A percentile compares a stretch with the other conserved stretches of the same genome.
Evolutionary conservation across 2,797 vertebrate species (phyloP).

Genomic region (Tadarida brasiliensis): DNA sequence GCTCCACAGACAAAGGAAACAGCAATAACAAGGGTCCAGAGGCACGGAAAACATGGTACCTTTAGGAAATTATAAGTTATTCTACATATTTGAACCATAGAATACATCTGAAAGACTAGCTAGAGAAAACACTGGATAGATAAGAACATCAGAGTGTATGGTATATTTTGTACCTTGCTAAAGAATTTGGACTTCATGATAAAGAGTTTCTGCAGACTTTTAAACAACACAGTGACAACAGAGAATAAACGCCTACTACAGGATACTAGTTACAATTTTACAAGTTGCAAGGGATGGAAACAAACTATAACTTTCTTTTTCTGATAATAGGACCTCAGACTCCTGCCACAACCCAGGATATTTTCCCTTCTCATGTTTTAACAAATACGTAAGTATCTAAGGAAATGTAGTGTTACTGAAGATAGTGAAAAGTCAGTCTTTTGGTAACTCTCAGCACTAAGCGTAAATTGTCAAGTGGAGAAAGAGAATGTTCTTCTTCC

Average conservation of each 20-base stretch:
- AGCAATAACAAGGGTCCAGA: background rate
- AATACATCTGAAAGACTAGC: background rate
- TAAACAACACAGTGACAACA: background rate
- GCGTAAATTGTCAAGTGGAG: background rate
- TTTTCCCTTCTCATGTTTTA: constrained; percentile 16
- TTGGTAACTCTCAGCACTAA: constrained; percentile 6
- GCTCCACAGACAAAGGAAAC: background rate
- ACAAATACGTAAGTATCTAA: constrained; percentile 75
- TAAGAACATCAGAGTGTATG: background rate
- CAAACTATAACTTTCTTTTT: constrained; percentile 53
- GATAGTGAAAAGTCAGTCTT: background rate
- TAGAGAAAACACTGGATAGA: background rate
- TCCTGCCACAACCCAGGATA: background rate
- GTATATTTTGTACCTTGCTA: background rate
- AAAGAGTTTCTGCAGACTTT: background rate
- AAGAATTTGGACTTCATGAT: background rate
- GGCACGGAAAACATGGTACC: background rate
- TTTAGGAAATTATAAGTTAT: background rate
- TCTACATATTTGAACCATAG: background rate
- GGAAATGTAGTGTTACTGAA: background rate
- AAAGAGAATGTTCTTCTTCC: background rate
- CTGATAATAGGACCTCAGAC: constrained; percentile 19
- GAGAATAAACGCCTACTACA: background rate
- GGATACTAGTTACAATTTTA: background rate
- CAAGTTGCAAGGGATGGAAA: background rate